Conservation (phyloP, 2,797 vertebrate genomes). For the Amphiprion clarkii region DNA sequence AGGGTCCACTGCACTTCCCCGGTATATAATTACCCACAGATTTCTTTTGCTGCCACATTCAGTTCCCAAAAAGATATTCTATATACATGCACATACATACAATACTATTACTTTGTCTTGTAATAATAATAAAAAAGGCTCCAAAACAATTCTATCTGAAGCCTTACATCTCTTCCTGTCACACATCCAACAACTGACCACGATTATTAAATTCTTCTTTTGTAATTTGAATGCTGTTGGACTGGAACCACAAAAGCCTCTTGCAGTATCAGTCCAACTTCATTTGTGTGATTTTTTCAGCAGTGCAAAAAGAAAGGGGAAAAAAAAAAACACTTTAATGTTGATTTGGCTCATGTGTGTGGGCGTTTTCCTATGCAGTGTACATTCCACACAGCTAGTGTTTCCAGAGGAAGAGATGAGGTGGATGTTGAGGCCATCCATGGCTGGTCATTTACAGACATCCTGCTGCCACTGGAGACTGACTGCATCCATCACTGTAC, state of each 20-base stretch:
- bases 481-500: slow-evolving; percentile 27
- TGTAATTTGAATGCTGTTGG: slow-evolving; percentile 48
- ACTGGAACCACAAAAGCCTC: slow-evolving; percentile 50
- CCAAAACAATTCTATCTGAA: slow-evolving; percentile 28
- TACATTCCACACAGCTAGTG: slow-evolving; percentile 63
- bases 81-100: background rate
- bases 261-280: slow-evolving; percentile 52
- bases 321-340: slow-evolving; percentile 61
- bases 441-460: slow-evolving; percentile 55
- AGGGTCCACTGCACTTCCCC: background rate
- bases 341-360: slow-evolving; percentile 80
- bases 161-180: slow-evolving; percentile 52
- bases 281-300: slow-evolving; percentile 66
- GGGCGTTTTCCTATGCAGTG: slow-evolving; percentile 80
- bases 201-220: slow-evolving; percentile 49
- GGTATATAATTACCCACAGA: background rate
- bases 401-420: slow-evolving; percentile 71
- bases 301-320: slow-evolving; percentile 28
- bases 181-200: slow-evolving; percentile 54
- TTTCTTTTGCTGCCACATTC: background rate
- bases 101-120: slow-evolving; percentile 17
- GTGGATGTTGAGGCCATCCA: slow-evolving; percentile 65
- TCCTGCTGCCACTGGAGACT: slow-evolving; percentile 33
- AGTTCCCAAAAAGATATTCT: slow-evolving; percentile 7
- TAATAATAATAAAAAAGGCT: slow-evolving; percentile 1